These are phyloP conservation scores for Martes martes DNA, from an alignment of 2,113 vertebrate species.

Conservation along the genomic window DNA sequence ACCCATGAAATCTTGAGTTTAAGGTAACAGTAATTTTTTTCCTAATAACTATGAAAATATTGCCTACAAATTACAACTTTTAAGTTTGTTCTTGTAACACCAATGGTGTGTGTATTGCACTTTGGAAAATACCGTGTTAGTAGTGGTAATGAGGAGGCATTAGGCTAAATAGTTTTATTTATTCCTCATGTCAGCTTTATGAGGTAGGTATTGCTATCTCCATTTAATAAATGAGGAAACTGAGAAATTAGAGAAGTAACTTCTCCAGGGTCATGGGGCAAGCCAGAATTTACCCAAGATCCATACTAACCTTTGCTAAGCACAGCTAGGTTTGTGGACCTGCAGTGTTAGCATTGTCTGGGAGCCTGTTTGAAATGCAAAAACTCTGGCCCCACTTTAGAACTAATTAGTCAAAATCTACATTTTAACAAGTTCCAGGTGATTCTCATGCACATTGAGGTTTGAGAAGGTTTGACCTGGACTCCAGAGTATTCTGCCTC, in stretches of 20 bases:
- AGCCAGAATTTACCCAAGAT: background rate
- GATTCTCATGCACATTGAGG: background rate
- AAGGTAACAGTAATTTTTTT: background rate
- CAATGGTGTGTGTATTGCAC: background rate
- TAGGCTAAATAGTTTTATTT: background rate
- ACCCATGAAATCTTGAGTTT: slow-evolving; percentile 8
- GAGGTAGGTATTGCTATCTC: background rate
- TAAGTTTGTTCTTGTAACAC: background rate
- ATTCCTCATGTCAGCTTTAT: background rate
- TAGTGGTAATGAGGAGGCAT: background rate
- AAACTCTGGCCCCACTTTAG: background rate
- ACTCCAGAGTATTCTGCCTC: background rate
- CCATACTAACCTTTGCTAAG: background rate
- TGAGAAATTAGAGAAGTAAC: background rate
- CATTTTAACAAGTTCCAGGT: background rate
- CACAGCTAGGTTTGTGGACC: background rate
- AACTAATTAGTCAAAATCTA: background rate
- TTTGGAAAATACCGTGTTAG: background rate
- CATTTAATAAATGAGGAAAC: background rate
- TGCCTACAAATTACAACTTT: background rate
- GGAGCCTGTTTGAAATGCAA: background rate
- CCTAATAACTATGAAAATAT: background rate
- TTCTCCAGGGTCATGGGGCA: background rate
- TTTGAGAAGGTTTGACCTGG: background rate
- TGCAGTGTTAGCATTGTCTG: background rate